Evolutionary conservation across 1,140 invertebrate genomes (phyloP).

Genomic region (Acyrthosiphon pisum): DNA sequence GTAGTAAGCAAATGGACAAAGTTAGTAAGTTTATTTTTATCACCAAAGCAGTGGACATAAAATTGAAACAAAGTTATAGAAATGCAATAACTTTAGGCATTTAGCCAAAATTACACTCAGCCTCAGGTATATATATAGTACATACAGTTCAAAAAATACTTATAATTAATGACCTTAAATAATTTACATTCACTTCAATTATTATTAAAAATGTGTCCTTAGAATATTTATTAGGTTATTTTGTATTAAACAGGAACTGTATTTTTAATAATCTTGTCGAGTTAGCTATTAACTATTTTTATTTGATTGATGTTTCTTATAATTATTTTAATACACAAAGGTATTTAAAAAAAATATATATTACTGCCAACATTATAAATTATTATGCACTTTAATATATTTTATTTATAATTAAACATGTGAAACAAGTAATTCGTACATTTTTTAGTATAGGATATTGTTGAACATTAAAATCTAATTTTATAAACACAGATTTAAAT

Average conservation of each 20-base stretch:
- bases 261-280: not conserved
- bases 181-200: slow-evolving; percentile 12
- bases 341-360: not conserved
- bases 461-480: not conserved
- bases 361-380: not conserved
- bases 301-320: not conserved
- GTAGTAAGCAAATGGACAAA: not conserved
- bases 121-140: not conserved
- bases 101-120: not conserved
- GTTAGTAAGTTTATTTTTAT: not conserved
- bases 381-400: not conserved
- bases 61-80: not conserved
- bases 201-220: not conserved
- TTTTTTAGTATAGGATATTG: not conserved
- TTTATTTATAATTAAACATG: not conserved
- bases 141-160: not conserved
- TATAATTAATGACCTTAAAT: not conserved
- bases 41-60: not conserved
- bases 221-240: not conserved
- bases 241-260: not conserved
- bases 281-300: not conserved
- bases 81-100: not conserved
- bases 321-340: not conserved
- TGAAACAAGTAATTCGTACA: not conserved
- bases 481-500: not conserved